A percentile compares a stretch with the other conserved stretches of the same genome.
These are phyloP conservation scores for Goniozus legneri DNA, from an alignment of 1,140 invertebrate species.

Conservation along the genomic window DNA sequence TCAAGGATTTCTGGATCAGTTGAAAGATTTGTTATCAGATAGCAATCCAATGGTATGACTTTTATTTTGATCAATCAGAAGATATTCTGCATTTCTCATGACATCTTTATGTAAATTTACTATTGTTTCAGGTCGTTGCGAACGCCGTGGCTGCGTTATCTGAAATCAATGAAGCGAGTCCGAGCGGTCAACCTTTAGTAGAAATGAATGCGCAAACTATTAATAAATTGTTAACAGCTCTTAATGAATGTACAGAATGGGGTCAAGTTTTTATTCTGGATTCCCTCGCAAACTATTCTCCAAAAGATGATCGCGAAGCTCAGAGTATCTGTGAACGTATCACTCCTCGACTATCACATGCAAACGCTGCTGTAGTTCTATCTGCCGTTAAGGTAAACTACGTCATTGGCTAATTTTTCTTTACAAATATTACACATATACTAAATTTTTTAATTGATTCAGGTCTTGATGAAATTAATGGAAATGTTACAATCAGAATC, in stretches of 20 bases:
- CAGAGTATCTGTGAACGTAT: constrained; percentile 99
- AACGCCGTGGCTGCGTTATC: constrained; percentile 98
- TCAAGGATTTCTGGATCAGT: constrained; percentile 95
- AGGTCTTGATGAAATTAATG: constrained; percentile 93
- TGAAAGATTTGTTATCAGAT: constrained; percentile 96
- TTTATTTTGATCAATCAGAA: background rate
- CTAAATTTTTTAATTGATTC: constrained; percentile 1
- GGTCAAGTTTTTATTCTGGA: constrained; percentile 99
- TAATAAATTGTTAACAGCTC: constrained; percentile 95
- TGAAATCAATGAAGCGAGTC: constrained; percentile 97
- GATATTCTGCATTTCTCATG: background rate
- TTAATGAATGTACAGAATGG: constrained; percentile 99
- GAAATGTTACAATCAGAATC: constrained; percentile 92
- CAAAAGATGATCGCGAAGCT: constrained; percentile 97
- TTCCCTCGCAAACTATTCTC: constrained; percentile 94
- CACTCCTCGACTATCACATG: constrained; percentile 95
- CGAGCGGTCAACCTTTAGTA: constrained; percentile 86
- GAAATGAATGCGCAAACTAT: constrained; percentile 98
- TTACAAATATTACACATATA: too few species aligned
- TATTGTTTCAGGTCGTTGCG: constrained; percentile 75
- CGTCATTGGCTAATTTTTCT: background rate
- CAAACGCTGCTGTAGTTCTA: constrained; percentile 98
- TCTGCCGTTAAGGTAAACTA: constrained; percentile 90
- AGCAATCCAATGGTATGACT: constrained; percentile 96
- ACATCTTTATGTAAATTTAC: constrained; percentile 5